These are phyloP conservation scores for Luperina testacea DNA, from an alignment of 2,888 invertebrate species.

Conservation along the genomic window DNA sequence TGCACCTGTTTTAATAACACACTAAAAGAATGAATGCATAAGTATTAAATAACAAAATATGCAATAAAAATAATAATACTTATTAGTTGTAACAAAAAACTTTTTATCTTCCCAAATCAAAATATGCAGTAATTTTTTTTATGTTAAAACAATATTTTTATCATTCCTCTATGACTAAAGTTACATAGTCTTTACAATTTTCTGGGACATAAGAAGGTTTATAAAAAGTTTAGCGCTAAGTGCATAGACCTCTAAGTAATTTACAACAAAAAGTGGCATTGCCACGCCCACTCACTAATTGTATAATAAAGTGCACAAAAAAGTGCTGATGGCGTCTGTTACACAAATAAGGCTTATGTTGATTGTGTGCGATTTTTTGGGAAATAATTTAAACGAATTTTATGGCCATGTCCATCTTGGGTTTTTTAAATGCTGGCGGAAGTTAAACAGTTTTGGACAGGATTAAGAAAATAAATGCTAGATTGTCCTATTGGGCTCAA, in stretches of 20 bases:
- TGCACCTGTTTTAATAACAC: constrained; percentile 34
- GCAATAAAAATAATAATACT: no score
- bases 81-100: no score
- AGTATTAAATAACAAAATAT: no score
- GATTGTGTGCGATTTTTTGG: neutral
- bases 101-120: no score
- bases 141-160: no score
- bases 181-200: no score
- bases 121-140: no score
- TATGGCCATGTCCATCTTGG: neutral
- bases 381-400: neutral
- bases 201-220: neutral
- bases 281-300: constrained; percentile 38
- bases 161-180: no score
- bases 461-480: neutral
- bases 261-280: constrained; percentile 14
- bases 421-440: neutral
- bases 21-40: neutral
- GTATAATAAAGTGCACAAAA: constrained; percentile 26
- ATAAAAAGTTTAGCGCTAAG: constrained; percentile 33
- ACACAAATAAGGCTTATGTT: constrained; percentile 17
- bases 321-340: constrained; percentile 3
- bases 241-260: constrained; percentile 48
- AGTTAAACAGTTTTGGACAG: neutral
- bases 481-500: neutral